Evolutionary conservation across 2,113 vertebrate species (phyloP), one percentile per base, ranked within the genome.

Genomic region (Oncorhynchus gorbuscha): DNA sequence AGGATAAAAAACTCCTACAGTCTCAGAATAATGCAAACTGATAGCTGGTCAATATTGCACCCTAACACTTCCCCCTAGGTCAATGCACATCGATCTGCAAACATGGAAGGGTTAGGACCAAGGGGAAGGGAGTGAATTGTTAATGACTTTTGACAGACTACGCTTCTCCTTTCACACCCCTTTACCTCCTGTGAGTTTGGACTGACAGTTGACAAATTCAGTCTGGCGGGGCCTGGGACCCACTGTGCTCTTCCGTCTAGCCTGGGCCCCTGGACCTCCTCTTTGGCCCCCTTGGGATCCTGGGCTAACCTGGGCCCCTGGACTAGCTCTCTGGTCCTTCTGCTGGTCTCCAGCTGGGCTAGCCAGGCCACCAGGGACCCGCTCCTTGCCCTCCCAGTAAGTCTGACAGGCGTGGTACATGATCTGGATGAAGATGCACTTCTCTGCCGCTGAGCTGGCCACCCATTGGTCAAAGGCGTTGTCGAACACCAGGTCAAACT

Each of bases 401-500:
- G 94, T 91, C 83, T 97, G 95, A 88, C 95, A 97, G 79, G 96
- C 96, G 6, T 96, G 93, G 79, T 97, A 95, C 58, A 99, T 92
- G 83, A 98, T 89, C 85, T 98, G 97, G 89, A 99, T 93, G 87
- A 99, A 97, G 51, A 96, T 94, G 84, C 94, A 95, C 87, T 99
- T 99, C 90, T 98, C 97, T 30, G 95, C 96, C 48, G 96, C 93
- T 48, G 96, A 96, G 83, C 89, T 93, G 79, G 97, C 95, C 79
- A 95, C 92, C 97, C 97, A 99, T 77, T 97, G 96, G 91, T 98
- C 97, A 88, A 93, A 92, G 5, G 93, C 79, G 72, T 95, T 96
- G 91, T 98, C 95, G 92, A 99, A 98, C 11, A 95, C 85, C 83
- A 99, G 89, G 87, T 98, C 96, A 70, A 99, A 98, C 88, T 98